phyloP scores from a whole-genome alignment of 2,797 vertebrate species.

The Cossypha heuglini region DNA sequence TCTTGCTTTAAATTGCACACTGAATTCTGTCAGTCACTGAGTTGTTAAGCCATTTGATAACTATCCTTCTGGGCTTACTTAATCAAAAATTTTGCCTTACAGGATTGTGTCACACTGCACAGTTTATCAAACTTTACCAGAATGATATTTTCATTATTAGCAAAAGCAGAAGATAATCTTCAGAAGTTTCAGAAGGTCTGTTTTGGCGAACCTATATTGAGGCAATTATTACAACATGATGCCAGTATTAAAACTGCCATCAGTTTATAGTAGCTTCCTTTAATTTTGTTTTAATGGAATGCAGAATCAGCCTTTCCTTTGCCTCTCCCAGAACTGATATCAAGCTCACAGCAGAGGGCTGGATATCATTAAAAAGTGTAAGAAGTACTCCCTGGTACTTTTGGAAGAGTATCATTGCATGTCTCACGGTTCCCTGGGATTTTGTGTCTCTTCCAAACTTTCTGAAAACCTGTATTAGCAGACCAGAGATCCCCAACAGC shows the following conservation, averaged over 20 bases:
- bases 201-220: background rate
- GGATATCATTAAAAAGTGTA: background rate
- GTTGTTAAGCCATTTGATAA: background rate
- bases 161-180: background rate
- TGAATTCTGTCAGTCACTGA: background rate
- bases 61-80: background rate
- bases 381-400: background rate
- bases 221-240: background rate
- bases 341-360: background rate
- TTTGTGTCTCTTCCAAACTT: background rate
- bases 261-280: background rate
- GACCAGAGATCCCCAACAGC: background rate
- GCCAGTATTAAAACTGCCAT: background rate
- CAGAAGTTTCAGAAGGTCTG: background rate
- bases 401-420: background rate
- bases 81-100: background rate
- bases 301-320: background rate
- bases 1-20: background rate
- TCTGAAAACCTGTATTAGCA: background rate
- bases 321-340: background rate
- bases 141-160: background rate
- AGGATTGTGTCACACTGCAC: background rate
- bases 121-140: background rate
- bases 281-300: background rate
- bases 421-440: background rate